These are phyloP conservation scores for Pampus argenteus DNA, from an alignment of 2,797 vertebrate species.

Conservation along the genomic window DNA sequence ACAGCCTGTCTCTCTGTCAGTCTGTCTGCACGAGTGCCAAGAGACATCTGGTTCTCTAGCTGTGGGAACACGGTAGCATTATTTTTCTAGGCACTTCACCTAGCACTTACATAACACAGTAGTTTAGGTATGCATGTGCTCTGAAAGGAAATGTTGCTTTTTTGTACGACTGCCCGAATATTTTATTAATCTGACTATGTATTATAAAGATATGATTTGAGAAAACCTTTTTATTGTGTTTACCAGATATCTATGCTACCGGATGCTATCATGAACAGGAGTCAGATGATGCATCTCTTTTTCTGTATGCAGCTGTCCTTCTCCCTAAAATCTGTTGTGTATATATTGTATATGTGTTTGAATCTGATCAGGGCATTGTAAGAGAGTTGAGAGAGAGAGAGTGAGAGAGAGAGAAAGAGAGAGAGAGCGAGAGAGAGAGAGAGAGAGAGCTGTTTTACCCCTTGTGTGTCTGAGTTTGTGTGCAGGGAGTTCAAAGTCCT, in stretches of 20 bases:
- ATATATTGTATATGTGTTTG: constrained; percentile 18
- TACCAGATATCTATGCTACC: constrained; percentile 8
- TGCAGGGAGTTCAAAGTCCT: constrained; percentile 81
- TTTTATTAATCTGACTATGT: not conserved
- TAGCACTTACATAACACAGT: constrained; percentile 35
- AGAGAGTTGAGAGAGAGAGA: constrained; percentile 28
- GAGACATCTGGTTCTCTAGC: constrained; percentile 59
- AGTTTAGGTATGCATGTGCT: constrained; percentile 14
- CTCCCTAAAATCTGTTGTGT: constrained; percentile 8
- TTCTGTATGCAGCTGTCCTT: constrained; percentile 3
- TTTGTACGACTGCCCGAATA: not conserved
- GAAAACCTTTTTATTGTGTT: not conserved
- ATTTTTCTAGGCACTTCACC: constrained; percentile 41
- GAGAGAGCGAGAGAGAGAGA: too few relatives aligned
- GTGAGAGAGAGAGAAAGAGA: too few relatives aligned
- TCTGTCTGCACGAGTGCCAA: constrained; percentile 28
- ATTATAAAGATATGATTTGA: constrained; percentile 1
- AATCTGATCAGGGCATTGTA: constrained; percentile 51
- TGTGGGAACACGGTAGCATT: constrained; percentile 46
- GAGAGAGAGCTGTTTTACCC: too few relatives aligned
- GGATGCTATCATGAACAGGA: constrained; percentile 20
- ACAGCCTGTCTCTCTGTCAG: constrained; percentile 50
- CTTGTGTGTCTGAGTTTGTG: constrained; percentile 70
- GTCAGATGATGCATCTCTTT: not conserved
- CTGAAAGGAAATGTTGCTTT: not conserved